Percentiles rank a stretch among this genome's conserved stretches.
Evolutionary conservation across 2,113 vertebrate species (phyloP).

Genomic region (Damaliscus lunatus): DNA sequence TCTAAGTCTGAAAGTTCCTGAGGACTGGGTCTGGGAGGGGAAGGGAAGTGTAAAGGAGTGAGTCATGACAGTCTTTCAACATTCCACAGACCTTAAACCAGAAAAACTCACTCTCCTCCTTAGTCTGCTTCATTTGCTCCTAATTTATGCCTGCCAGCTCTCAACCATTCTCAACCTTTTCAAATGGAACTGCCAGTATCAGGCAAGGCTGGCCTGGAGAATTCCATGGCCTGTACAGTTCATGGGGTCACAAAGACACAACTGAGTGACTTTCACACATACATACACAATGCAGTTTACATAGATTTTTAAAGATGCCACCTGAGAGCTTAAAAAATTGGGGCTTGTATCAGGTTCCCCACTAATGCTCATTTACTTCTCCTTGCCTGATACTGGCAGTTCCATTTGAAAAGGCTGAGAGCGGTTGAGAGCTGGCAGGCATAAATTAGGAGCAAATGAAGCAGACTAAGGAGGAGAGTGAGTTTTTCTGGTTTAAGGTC

Average conservation of each 20-base stretch:
- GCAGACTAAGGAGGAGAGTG: not conserved
- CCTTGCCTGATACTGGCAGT: not conserved
- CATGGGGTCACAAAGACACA: not conserved
- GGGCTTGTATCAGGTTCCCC: not conserved
- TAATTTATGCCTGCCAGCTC: not conserved
- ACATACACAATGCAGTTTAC: not conserved
- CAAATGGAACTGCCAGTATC: not conserved
- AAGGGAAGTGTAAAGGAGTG: not conserved
- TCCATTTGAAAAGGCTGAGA: not conserved
- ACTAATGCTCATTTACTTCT: not conserved
- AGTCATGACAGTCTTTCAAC: not conserved
- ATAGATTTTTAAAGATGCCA: not conserved
- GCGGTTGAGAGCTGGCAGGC: not conserved
- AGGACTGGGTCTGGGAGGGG: not conserved
- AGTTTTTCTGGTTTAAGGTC: not conserved
- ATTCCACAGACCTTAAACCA: not conserved
- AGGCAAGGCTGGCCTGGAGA: not conserved
- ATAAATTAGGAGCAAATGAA: not conserved
- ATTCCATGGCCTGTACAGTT: not conserved
- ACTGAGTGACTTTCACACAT: not conserved
- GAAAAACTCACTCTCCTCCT: not conserved
- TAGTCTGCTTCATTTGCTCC: not conserved
- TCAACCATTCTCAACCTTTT: not conserved
- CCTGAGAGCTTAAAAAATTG: not conserved
- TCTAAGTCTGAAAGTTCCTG: not conserved